Evolutionary conservation across 2,888 invertebrate species (phyloP), one percentile per base, ranked within the genome.

Genomic region (Phyllotreta striolata): DNA sequence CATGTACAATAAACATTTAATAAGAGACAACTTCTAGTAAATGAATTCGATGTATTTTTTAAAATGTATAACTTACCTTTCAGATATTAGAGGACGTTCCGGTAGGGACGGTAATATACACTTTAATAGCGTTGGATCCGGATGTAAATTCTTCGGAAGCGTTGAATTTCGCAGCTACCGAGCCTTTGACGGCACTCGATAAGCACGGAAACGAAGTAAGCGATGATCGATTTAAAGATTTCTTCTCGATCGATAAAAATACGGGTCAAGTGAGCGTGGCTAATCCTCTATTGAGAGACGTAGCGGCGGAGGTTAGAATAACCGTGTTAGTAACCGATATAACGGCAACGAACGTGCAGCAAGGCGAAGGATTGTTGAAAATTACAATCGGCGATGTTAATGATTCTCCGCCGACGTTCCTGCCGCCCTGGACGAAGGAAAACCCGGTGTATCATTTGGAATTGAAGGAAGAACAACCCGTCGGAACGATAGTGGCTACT

Each of bases 251-350:
- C 3, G 85, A 88, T 68, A 84, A 85, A 65, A 83, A 83, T 66
- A 85, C 83, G 68, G 88, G 88, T 4, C 85, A 84, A 73, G 91
- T 94, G 34, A 80, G 83, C 0, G 91, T 93, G 0, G 85, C 87
- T 0, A 85, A 85, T 70, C 78, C 80, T 0, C 79, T 93, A 59
- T 85, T 90, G 74, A 82, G 92, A 35, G 88, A 89, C 67, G 77
- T 87, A 0, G 91, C 92, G 0, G 89, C 91, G 0, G 88, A 91
- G 0, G 85, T 96, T 34, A 88, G 91, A 9, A 85, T 95, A 55
- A 90, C 91, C 0, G 90, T 94, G 0, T 81, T 89, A 12, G 95
- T 93, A 1, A 90, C 89, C 0, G 96, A 96, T 76, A 88, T 89
- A 0, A 91, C 92, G 0, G 95, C 95, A 0, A 86, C 89, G 0